Base-by-base conservation (phyloP, 2,888 invertebrate species). In the Epinotia demarniana region DNA sequence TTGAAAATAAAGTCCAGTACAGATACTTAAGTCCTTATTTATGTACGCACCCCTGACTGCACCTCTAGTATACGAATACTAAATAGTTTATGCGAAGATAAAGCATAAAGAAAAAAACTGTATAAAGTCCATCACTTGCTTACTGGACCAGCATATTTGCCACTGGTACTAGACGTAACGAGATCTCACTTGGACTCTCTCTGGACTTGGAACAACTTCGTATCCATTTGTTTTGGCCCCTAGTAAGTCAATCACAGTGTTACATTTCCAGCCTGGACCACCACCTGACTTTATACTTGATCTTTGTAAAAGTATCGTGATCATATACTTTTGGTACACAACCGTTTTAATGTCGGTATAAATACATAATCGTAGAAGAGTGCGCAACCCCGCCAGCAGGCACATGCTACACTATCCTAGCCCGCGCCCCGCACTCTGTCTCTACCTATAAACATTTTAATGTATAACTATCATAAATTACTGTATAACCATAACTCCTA, bases 361-460 rank as follows among this genome's bases (percentile, higher is more conserved):
- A n/a, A 19, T 23, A 33, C 19, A 27, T 55, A 16, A 53, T 33
- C 39, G n/a, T 49, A 1, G n/a, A 53, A 39, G 13, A 16, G 8
- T 39, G 46, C 87, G 85, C 88, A 89, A 89, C 87, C 85, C 81
- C 84, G 79, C 88, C 84, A 87, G 81, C 84, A 91, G 90, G 90
- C 92, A 91, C 92, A 87, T 82, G 83, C 84, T 90, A 89, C 90
- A 90, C 89, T 88, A 89, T 84, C 86, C 82, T 84, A 89, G 27
- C 63, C 89, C 88, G 89, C 86, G 77, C 86, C 83, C 73, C 79
- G 69, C 80, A 78, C 84, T 79, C 81, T 78, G 77, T 79, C 78
- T 79, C 77, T 76, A 76, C 68, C 79, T 79, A 81, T 81, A 77
- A 68, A 78, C 76, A 77, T 79, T 80, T 80, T 80, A 79, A 84